These are phyloP conservation scores for Drosophila kambysellisi DNA, from an alignment of 2,888 invertebrate genomes.

Conservation along the genomic window DNA sequence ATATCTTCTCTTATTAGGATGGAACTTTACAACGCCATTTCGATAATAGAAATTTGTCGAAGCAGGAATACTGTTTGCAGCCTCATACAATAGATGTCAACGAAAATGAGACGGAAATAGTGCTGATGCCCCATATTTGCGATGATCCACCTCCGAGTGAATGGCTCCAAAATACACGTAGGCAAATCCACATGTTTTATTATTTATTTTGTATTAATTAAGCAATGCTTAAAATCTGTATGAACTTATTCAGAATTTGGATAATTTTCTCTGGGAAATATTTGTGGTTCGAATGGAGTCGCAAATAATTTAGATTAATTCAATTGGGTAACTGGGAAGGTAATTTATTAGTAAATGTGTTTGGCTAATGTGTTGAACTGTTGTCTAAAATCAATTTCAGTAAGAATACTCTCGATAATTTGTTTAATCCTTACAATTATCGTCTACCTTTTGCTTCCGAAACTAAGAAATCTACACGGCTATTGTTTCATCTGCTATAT, in stretches of 20 bases:
- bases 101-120: neutral
- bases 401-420: slow-evolving; percentile 89
- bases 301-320: neutral
- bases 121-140: slow-evolving; percentile 41
- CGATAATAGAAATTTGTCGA: slow-evolving; percentile 1
- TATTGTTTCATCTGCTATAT: slow-evolving; percentile 40
- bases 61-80: slow-evolving; percentile 48
- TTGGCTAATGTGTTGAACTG: neutral
- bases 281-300: neutral
- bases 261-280: too few species aligned
- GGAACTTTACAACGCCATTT: slow-evolving; percentile 16
- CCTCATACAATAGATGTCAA: neutral
- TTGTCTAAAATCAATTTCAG: slow-evolving; percentile 84
- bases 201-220: too few species aligned
- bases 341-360: neutral
- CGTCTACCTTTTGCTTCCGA: slow-evolving; percentile 35
- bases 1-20: slow-evolving; percentile 16
- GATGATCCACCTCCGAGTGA: neutral
- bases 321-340: neutral
- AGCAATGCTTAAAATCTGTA: too few species aligned
- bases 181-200: neutral
- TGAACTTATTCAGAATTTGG: too few species aligned
- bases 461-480: slow-evolving; percentile 37
- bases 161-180: slow-evolving; percentile 5
- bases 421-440: slow-evolving; percentile 89